Evolutionary conservation across 2,797 vertebrate genomes (phyloP).

Genomic region (Thalassophryne amazonica): DNA sequence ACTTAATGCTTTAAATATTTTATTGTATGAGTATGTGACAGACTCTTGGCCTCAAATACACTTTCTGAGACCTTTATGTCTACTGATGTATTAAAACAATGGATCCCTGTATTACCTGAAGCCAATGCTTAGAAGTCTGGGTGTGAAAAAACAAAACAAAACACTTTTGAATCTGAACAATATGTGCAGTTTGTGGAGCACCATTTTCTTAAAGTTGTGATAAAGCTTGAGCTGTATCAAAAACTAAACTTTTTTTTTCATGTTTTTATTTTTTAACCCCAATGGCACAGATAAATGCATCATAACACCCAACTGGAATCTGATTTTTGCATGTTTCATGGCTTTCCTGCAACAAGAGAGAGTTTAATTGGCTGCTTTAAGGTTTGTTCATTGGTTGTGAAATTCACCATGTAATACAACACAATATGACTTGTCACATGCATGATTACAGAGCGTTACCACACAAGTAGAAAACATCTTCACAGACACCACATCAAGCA

Average conservation of each 20-base stretch:
- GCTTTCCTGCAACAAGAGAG: background rate
- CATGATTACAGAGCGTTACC: conserved; percentile 5
- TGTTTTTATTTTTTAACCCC: too few relatives aligned
- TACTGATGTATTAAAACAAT: too few relatives aligned
- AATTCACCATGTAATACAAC: conserved; percentile 3
- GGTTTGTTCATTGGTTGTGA: conserved; percentile 13
- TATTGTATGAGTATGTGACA: too few relatives aligned
- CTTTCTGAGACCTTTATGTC: too few relatives aligned
- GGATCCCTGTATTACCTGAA: too few relatives aligned
- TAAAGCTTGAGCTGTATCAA: background rate
- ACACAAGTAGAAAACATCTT: conserved; percentile 6
- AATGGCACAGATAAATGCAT: conserved; percentile 15
- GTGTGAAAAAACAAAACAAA: background rate
- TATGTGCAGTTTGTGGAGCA: too few relatives aligned
- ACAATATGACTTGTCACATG: conserved; percentile 3
- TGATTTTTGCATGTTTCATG: conserved; percentile 2
- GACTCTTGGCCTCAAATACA: too few relatives aligned
- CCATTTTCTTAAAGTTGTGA: background rate
- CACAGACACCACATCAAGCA: conserved; percentile 44
- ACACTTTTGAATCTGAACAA: too few relatives aligned
- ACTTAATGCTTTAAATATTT: too few relatives aligned
- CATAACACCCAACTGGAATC: conserved; percentile 16
- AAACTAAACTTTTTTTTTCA: too few relatives aligned
- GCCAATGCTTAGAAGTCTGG: too few relatives aligned
- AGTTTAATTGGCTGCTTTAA: conserved; percentile 27